Percentiles rank a stretch among this genome's conserved stretches.
These are phyloP conservation scores for Coreoperca whiteheadi DNA, from an alignment of 2,113 vertebrate genomes.

Conservation along the genomic window DNA sequence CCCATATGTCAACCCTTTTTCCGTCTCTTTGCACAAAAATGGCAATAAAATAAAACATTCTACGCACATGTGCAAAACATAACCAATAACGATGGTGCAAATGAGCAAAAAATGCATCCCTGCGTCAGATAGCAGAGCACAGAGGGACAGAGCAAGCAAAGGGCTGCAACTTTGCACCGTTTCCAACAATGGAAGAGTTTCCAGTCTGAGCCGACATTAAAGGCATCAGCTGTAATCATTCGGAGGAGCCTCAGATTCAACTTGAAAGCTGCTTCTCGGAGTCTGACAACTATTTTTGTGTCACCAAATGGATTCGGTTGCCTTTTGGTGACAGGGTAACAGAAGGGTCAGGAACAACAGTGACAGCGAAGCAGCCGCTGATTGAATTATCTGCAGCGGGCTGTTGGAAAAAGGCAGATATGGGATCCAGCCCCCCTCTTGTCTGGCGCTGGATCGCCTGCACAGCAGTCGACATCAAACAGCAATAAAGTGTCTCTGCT, in stretches of 20 bases:
- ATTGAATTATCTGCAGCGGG: conserved; percentile 63
- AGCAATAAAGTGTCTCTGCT: conserved; percentile 51
- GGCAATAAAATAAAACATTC: neutral
- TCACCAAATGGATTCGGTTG: conserved; percentile 59
- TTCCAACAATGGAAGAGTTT: neutral
- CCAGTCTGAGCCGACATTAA: conserved; percentile 41
- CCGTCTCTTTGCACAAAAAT: neutral
- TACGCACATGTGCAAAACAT: neutral
- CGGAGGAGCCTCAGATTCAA: conserved; percentile 54
- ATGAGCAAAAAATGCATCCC: neutral
- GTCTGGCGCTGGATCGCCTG: conserved; percentile 1
- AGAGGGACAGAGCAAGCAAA: conserved; percentile 4
- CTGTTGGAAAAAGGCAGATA: conserved; percentile 35
- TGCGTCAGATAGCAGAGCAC: neutral
- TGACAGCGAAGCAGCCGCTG: conserved; percentile 53
- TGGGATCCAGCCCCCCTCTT: neutral
- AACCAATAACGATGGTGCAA: neutral
- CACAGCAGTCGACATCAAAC: conserved; percentile 5
- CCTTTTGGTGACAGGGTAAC: conserved; percentile 55
- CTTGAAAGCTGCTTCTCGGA: conserved; percentile 46
- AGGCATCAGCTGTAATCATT: conserved; percentile 38
- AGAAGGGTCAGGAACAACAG: conserved; percentile 58
- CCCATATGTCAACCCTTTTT: neutral
- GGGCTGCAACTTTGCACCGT: neutral
- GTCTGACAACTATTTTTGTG: conserved; percentile 56